These are phyloP conservation scores for Ia io DNA, from an alignment of 2,113 vertebrate species.

Conservation along the genomic window DNA sequence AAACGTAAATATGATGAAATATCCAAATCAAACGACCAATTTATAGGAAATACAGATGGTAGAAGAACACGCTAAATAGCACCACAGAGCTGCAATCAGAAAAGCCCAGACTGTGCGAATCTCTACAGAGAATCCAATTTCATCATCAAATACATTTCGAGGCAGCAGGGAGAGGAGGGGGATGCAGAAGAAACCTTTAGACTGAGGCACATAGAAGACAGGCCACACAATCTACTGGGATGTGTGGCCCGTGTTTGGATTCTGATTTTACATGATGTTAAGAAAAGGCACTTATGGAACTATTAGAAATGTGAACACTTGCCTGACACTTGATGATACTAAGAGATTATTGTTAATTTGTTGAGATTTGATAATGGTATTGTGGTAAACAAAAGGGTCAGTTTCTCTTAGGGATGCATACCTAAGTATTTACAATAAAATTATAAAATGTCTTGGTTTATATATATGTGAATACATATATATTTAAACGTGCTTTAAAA, in stretches of 20 bases:
- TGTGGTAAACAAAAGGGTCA: background rate
- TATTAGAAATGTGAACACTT: background rate
- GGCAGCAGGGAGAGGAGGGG: fast-evolving
- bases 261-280: conserved; percentile 13
- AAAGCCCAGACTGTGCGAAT: background rate
- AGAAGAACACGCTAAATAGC: background rate
- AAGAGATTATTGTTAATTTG: background rate
- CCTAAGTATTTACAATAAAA: background rate
- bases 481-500: background rate
- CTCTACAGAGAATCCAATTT: background rate
- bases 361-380: background rate
- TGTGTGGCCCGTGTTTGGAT: background rate
- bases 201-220: background rate
- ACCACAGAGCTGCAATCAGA: background rate
- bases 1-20: conserved; percentile 29
- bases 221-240: too few relatives aligned
- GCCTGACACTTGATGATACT: background rate
- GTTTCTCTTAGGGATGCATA: background rate
- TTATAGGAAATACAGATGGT: background rate
- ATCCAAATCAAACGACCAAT: background rate
- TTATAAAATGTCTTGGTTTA: background rate
- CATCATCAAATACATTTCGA: background rate
- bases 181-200: background rate
- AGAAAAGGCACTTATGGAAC: background rate
- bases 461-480: background rate